Percentiles rank a stretch among this genome's conserved stretches.
Evolutionary conservation across 2,888 invertebrate genomes (phyloP).

Genomic region (Amphimallon solstitiale): DNA sequence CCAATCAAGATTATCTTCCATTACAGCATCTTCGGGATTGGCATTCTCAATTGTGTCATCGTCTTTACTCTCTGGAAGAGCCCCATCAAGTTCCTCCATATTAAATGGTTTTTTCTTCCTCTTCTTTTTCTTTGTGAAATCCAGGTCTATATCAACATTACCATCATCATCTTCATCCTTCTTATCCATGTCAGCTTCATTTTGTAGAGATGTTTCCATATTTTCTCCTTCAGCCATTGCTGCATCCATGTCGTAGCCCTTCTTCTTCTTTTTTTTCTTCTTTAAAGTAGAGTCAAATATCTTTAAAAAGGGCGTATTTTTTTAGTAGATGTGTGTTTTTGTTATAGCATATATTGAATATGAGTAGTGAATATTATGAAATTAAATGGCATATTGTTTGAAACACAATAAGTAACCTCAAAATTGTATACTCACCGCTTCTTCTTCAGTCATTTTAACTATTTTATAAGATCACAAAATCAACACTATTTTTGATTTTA

Average conservation of each 20-base stretch:
- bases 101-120: slow-evolving; percentile 92
- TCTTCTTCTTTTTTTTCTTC: slow-evolving; percentile 97
- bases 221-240: slow-evolving; percentile 74
- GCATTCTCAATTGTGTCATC: slow-evolving; percentile 67
- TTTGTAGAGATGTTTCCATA: slow-evolving; percentile 61
- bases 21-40: slow-evolving; percentile 69
- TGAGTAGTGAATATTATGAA: slow-evolving; percentile 13
- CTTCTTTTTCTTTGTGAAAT: slow-evolving; percentile 88
- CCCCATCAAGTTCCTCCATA: slow-evolving; percentile 85
- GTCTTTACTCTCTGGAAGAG: slow-evolving; percentile 75
- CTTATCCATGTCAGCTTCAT: slow-evolving; percentile 58
- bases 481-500: slow-evolving; percentile 2
- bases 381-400: slow-evolving; percentile 21
- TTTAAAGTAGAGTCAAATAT: slow-evolving; percentile 78
- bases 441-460: slow-evolving; percentile 66
- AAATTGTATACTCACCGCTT: slow-evolving; percentile 61
- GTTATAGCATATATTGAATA: too few relatives aligned
- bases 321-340: neutral
- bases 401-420: slow-evolving; percentile 2
- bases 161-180: slow-evolving; percentile 70
- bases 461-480: neutral
- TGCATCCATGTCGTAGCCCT: slow-evolving; percentile 89
- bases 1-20: slow-evolving; percentile 80
- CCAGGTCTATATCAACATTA: slow-evolving; percentile 82
- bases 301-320: slow-evolving; percentile 36